phyloP scores from a whole-genome alignment of 2,888 invertebrate species.

The Alsophila aescularia region DNA sequence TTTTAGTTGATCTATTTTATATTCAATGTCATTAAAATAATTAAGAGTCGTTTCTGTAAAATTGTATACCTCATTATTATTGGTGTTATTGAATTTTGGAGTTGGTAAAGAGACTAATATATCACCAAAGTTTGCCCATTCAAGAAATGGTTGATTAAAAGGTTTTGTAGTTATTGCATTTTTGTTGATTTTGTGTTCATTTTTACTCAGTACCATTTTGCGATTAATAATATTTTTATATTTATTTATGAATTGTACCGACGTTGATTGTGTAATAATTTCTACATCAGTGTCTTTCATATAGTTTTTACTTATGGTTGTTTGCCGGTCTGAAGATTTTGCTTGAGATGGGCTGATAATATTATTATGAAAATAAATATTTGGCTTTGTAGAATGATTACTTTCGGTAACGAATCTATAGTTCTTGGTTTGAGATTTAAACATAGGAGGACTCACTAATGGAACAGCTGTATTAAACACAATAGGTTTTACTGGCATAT shows the following conservation, averaged over 20 bases:
- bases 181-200: conserved; percentile 1
- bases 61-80: no score
- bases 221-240: conserved; percentile 1
- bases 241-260: conserved; percentile 4
- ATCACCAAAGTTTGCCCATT: no score
- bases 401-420: background rate
- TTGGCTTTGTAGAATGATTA: background rate
- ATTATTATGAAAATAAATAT: background rate
- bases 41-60: conserved; percentile 36
- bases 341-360: background rate
- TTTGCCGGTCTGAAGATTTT: background rate
- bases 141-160: background rate
- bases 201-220: conserved; percentile 14
- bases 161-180: background rate
- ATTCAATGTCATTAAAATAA: conserved; percentile 4
- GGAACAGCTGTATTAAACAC: background rate
- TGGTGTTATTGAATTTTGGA: no score
- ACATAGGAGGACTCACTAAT: no score
- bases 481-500: background rate
- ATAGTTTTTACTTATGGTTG: background rate
- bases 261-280: background rate
- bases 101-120: no score
- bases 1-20: background rate
- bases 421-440: no score
- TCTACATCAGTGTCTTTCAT: background rate